Conservation (phyloP, 1,140 invertebrate genomes). For the Monochamus saltuarius region DNA sequence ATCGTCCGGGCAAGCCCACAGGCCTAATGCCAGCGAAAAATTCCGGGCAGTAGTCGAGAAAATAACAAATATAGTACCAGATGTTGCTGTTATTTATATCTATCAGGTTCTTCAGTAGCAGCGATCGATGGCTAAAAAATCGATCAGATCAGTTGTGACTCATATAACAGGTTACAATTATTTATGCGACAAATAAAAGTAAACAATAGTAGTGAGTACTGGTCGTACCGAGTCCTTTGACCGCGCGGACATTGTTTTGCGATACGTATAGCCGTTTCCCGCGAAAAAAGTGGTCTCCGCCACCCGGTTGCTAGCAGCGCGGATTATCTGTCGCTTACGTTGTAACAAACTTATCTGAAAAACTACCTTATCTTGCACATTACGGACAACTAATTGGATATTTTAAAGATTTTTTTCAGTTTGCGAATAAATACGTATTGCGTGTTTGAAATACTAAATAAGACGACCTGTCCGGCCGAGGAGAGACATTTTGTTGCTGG, state of each 20-base stretch:
- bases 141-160: slow-evolving; percentile 47
- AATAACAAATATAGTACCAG: slow-evolving; percentile 25
- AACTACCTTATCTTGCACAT: slow-evolving; percentile 47
- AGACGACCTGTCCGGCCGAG: slow-evolving; percentile 26
- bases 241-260: slow-evolving; percentile 43
- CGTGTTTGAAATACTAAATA: slow-evolving; percentile 44
- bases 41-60: neutral
- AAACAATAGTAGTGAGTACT: slow-evolving; percentile 49
- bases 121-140: slow-evolving; percentile 36
- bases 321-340: slow-evolving; percentile 42
- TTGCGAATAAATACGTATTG: slow-evolving; percentile 43
- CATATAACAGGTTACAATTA: slow-evolving; percentile 51
- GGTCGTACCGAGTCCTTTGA: slow-evolving; percentile 46
- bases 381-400: slow-evolving; percentile 47
- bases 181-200: slow-evolving; percentile 51
- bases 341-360: slow-evolving; percentile 39
- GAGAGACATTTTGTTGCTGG: slow-evolving; percentile 29
- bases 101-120: slow-evolving; percentile 19
- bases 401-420: slow-evolving; percentile 46
- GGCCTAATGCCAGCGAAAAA: too few species aligned
- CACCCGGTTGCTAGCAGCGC: slow-evolving; percentile 34
- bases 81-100: slow-evolving; percentile 26
- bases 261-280: slow-evolving; percentile 42
- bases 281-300: slow-evolving; percentile 47
- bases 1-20: too few species aligned